Conservation (phyloP, 2,797 vertebrate species). For the Amblyopsis hoosieri region DNA sequence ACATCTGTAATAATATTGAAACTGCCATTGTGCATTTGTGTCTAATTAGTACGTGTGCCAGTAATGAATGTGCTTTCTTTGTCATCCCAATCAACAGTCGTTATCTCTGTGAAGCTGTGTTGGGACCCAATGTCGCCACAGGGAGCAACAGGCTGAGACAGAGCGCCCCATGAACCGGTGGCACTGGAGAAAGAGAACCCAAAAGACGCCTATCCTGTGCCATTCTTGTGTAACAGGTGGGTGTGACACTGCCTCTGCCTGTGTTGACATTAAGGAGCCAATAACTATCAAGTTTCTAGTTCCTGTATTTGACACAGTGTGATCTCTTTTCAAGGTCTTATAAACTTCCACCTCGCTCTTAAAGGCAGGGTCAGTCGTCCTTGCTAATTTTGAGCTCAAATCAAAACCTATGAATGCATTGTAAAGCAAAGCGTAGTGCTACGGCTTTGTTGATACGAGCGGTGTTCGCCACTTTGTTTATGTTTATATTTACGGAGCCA, state of each 20-base stretch:
- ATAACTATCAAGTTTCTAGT: neutral
- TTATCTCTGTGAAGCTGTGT: slow-evolving; percentile 42
- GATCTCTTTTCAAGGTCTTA: slow-evolving; percentile 29
- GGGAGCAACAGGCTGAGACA: slow-evolving; percentile 71
- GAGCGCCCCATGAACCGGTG: slow-evolving; percentile 70
- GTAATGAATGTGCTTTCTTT: slow-evolving; percentile 9
- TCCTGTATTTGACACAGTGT: neutral
- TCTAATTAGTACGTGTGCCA: neutral
- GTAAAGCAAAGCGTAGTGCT: too few relatives aligned
- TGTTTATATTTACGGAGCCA: too few relatives aligned
- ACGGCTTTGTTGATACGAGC: too few relatives aligned
- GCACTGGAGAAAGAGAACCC: slow-evolving; percentile 39
- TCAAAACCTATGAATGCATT: too few relatives aligned
- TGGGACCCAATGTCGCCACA: slow-evolving; percentile 78
- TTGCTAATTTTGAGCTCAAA: too few relatives aligned
- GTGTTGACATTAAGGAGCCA: neutral
- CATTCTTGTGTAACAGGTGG: slow-evolving; percentile 73
- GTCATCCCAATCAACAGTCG: slow-evolving; percentile 50
- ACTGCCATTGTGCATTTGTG: slow-evolving; percentile 1
- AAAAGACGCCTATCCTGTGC: slow-evolving; percentile 44
- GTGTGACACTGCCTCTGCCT: slow-evolving; percentile 13
- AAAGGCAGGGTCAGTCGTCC: too few relatives aligned
- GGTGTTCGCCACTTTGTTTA: too few relatives aligned
- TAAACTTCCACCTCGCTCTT: neutral
- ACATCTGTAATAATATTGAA: neutral